Percentiles rank a stretch among this genome's conserved stretches.
Evolutionary conservation across 2,113 vertebrate species (phyloP).

Genomic region (Colaptes auratus): DNA sequence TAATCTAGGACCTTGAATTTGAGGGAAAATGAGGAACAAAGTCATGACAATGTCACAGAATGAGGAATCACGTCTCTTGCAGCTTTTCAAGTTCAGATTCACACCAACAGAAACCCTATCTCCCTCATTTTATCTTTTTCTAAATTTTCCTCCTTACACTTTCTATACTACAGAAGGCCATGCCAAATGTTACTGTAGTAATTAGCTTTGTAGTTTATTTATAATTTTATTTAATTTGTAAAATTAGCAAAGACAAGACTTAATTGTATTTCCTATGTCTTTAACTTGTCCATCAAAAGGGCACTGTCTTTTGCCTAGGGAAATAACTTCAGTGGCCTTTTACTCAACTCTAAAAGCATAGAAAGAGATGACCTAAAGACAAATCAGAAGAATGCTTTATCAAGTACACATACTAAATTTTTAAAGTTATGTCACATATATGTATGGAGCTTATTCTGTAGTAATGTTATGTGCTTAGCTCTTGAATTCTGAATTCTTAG

Average conservation of each 20-base stretch:
- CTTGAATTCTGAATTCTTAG: neutral
- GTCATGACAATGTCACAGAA: neutral
- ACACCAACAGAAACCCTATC: neutral
- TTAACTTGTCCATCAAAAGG: neutral
- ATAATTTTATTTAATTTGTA: neutral
- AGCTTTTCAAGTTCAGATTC: neutral
- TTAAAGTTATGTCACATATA: neutral
- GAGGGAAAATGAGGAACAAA: neutral
- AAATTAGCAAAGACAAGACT: neutral
- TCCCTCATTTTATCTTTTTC: neutral
- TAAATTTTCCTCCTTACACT: neutral
- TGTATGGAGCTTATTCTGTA: neutral
- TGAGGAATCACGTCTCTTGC: neutral
- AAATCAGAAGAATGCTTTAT: neutral
- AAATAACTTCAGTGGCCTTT: neutral
- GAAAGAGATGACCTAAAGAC: neutral
- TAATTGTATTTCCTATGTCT: neutral
- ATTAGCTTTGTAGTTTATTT: neutral
- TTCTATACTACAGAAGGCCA: neutral
- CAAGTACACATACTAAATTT: neutral
- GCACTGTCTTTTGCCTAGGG: neutral
- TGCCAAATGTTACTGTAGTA: neutral
- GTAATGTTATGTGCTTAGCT: neutral
- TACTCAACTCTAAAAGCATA: neutral
- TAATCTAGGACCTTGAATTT: neutral